Evolutionary conservation across 2,888 invertebrate species (phyloP), one percentile per base, ranked within the genome.

Genomic region (Tanypteryx hageni): DNA sequence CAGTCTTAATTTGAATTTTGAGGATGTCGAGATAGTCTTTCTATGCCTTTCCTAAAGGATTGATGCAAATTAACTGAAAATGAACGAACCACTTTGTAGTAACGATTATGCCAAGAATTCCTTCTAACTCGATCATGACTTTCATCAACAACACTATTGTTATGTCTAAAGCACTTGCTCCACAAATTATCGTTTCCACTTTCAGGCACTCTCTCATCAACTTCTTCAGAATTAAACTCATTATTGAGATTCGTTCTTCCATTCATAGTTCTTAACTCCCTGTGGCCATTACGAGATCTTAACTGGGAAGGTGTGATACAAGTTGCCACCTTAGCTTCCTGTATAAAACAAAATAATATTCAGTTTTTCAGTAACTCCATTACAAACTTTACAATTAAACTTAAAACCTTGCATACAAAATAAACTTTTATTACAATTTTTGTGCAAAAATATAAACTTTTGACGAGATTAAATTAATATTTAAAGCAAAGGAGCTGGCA

Each of bases 41-140:
- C 61, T 22, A 86, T 27, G 7, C 61, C 61, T 16, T 16, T 86
- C 31, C 61, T 61, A 9, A 86, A 58, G 0, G 86, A 86, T 8
- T 86, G 86, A 31, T 86, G 61, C 18, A 86, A 31, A 18, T 86
- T 86, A 59, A 59, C 16, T 13, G 86, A 86, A 8, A 86, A 64
- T 9, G 86, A 86, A 18, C 86, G 61, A 27, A 86, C 61, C 31
- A 31, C 31, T 10, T 31, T 59, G 10, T 22, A 86, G 22, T 61
- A 86, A 31, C 86, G 86, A 64, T 16, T 61, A 86, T 27, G 22
- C 86, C 86, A 86, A 61, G 27, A 61, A 10, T 10, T 18, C 31
- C 86, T 10, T n/a, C 14, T 22, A 86, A 5, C 27, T 8, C 61
- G 59, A 64, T 18, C 10, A 16, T 18, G 10, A 76, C 22, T 10